phyloP scores from a whole-genome alignment of 2,888 invertebrate genomes.

The Rotaria magnacalcarata region DNA sequence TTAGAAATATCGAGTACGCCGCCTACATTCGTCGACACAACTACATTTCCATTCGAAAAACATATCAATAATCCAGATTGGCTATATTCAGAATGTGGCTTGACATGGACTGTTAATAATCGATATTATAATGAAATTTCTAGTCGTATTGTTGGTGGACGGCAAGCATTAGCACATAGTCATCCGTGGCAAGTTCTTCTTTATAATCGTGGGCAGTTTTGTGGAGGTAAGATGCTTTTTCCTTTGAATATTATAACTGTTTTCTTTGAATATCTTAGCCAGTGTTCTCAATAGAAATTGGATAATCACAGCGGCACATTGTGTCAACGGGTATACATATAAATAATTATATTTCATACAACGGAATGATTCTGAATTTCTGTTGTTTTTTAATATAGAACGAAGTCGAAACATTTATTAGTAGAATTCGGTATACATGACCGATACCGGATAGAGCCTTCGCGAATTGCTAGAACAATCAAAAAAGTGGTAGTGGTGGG shows the following conservation, averaged over 20 bases:
- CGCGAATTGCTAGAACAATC: background rate
- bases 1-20: background rate
- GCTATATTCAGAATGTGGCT: background rate
- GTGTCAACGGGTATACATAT: background rate
- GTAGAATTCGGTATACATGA: constrained; percentile 6
- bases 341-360: background rate
- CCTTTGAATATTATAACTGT: no score
- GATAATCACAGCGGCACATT: background rate
- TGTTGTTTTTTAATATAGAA: background rate
- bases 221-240: background rate
- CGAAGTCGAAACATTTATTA: background rate
- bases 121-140: background rate
- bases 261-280: background rate
- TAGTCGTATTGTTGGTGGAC: constrained; percentile 1
- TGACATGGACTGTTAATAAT: background rate
- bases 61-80: background rate
- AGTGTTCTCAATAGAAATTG: background rate
- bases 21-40: background rate
- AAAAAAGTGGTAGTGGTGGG: background rate
- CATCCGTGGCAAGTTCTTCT: constrained; percentile 22
- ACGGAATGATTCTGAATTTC: no score
- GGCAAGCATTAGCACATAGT: background rate
- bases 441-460: background rate
- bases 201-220: background rate
- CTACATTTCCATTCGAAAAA: background rate